Conservation (phyloP, 2,797 vertebrate species). For the Uromys caudimaculatus region DNA sequence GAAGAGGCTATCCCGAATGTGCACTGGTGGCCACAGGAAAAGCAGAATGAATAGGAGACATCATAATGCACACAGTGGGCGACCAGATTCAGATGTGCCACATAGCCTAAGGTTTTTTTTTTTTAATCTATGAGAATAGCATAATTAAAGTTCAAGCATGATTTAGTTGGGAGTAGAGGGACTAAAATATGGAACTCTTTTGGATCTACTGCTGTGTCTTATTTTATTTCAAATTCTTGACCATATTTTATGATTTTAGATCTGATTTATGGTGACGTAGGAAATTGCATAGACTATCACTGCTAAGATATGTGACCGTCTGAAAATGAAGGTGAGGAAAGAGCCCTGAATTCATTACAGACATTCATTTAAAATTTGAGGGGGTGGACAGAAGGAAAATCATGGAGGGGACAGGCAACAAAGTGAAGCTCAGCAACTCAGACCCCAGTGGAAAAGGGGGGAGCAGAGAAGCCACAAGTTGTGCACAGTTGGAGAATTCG, state of each 20-base stretch:
- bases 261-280: slow-evolving; percentile 73
- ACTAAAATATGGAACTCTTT: slow-evolving; percentile 16
- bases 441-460: slow-evolving; percentile 4
- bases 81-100: not conserved
- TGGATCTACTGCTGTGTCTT: slow-evolving; percentile 50
- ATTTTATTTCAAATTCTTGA: slow-evolving; percentile 66
- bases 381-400: slow-evolving; percentile 47
- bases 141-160: slow-evolving; percentile 58
- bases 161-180: not conserved
- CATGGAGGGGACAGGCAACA: not conserved
- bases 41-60: not conserved
- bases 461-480: slow-evolving; percentile 18
- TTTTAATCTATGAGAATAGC: slow-evolving; percentile 20
- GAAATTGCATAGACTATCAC: slow-evolving; percentile 62
- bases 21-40: not conserved
- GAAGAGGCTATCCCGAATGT: not conserved
- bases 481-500: slow-evolving; percentile 49
- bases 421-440: not conserved
- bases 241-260: slow-evolving; percentile 37
- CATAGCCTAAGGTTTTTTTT: not conserved
- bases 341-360: slow-evolving; percentile 53
- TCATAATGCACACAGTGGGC: not conserved
- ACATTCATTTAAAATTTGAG: slow-evolving; percentile 57
- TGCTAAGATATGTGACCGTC: slow-evolving; percentile 61
- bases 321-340: slow-evolving; percentile 10